Evolutionary conservation across 1,140 invertebrate genomes (phyloP).

Genomic region (Pseudomyrmex pallidus): DNA sequence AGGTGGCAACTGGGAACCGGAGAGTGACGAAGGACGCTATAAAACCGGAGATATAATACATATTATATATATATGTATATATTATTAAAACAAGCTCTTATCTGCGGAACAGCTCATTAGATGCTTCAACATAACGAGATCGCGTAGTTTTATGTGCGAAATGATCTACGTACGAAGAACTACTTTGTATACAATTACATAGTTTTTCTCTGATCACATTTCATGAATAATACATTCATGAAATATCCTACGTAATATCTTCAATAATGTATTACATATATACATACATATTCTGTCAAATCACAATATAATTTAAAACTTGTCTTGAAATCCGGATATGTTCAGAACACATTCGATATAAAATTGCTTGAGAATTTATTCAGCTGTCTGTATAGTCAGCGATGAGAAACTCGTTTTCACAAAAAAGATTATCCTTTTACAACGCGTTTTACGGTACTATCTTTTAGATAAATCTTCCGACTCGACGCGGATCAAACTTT

Average conservation of each 20-base stretch:
- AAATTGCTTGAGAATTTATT: not conserved
- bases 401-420: not conserved
- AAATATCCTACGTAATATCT: too few species aligned
- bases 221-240: too few species aligned
- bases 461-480: not conserved
- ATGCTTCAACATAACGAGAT: slow-evolving; percentile 4
- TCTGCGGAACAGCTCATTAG: slow-evolving; percentile 10
- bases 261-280: too few species aligned
- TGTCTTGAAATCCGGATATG: not conserved
- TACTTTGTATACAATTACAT: too few species aligned
- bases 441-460: not conserved
- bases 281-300: too few species aligned
- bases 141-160: slow-evolving; percentile 1
- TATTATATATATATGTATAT: too few species aligned
- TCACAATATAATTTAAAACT: not conserved
- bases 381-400: not conserved
- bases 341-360: slow-evolving; percentile 1
- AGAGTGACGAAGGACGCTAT: too few species aligned
- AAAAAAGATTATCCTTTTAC: not conserved
- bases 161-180: not conserved
- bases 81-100: not conserved
- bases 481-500: slow-evolving; percentile 9
- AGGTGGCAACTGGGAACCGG: too few species aligned
- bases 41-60: too few species aligned
- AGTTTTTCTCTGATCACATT: too few species aligned